Evolutionary conservation across 2,113 vertebrate genomes (phyloP).

Genomic region (Pimephales promelas): DNA sequence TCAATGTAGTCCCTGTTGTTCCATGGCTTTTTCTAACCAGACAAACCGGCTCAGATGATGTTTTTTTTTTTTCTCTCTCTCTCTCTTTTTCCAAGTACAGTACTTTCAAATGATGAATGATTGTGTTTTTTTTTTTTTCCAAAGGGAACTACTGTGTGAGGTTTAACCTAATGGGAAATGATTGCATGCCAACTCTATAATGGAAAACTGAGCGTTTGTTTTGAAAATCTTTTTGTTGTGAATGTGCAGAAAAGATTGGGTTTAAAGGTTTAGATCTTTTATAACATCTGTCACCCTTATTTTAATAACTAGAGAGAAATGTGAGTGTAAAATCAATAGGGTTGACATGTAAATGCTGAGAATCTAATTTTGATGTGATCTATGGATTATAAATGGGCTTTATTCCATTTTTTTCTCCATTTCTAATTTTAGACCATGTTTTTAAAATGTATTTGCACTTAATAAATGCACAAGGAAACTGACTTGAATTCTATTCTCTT

Average conservation of each 20-base stretch:
- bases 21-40: conserved; percentile 5
- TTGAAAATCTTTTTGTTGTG: conserved; percentile 17
- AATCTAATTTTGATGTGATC: conserved; percentile 61
- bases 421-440: conserved; percentile 64
- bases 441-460: conserved; percentile 78
- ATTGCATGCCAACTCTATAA: conserved; percentile 19
- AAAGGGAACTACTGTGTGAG: background rate
- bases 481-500: background rate
- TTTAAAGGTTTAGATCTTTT: conserved; percentile 23
- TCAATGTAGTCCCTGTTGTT: conserved; percentile 13
- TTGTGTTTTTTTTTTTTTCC: background rate
- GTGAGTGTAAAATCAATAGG: conserved; percentile 63
- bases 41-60: background rate
- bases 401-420: conserved; percentile 43
- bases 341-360: conserved; percentile 59
- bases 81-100: background rate
- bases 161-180: background rate
- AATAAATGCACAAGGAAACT: conserved; percentile 64
- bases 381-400: conserved; percentile 43
- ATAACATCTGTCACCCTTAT: conserved; percentile 5
- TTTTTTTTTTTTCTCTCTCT: background rate
- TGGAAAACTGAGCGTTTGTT: background rate
- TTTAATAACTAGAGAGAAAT: conserved; percentile 56
- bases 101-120: background rate
- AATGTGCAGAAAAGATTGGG: conserved; percentile 25